Evolutionary conservation across 2,797 vertebrate species (phyloP).

Genomic region (Decapterus maruadsi): DNA sequence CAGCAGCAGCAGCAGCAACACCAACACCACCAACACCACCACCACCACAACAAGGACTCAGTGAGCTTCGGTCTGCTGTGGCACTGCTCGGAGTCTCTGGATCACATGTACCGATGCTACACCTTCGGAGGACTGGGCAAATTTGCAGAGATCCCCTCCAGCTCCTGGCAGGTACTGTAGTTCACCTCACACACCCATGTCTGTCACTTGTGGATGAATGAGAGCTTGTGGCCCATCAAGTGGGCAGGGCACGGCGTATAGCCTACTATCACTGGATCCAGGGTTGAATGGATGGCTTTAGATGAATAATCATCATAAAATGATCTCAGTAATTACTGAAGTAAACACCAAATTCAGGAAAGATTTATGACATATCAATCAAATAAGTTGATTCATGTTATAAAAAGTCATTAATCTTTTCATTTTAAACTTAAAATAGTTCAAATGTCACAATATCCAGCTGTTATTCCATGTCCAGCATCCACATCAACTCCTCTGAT

Average conservation of each 20-base stretch:
- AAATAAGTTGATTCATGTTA: conserved; percentile 8
- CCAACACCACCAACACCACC: conserved; percentile 30
- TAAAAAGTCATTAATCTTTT: neutral
- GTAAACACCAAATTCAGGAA: neutral
- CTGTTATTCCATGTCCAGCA: neutral
- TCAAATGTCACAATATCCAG: neutral
- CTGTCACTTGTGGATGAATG: conserved; percentile 40
- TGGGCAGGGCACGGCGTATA: conserved; percentile 11
- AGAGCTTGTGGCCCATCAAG: conserved; percentile 28
- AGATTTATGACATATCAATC: conserved; percentile 22
- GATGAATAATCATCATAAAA: neutral
- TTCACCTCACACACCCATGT: conserved; percentile 32
- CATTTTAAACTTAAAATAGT: neutral
- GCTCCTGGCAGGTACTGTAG: conserved; percentile 91
- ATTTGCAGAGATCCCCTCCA: conserved; percentile 93
- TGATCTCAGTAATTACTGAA: neutral
- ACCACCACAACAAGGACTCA: conserved; percentile 78
- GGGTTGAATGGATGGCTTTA: neutral
- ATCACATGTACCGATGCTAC: conserved; percentile 89
- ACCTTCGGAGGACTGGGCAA: conserved; percentile 89
- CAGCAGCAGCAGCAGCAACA: conserved; percentile 14
- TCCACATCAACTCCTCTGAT: neutral
- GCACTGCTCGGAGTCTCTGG: conserved; percentile 90
- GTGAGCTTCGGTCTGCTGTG: conserved; percentile 92
- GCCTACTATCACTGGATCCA: neutral